Conservation (phyloP, 1,140 invertebrate genomes). For the Oedothorax gibbosus region DNA sequence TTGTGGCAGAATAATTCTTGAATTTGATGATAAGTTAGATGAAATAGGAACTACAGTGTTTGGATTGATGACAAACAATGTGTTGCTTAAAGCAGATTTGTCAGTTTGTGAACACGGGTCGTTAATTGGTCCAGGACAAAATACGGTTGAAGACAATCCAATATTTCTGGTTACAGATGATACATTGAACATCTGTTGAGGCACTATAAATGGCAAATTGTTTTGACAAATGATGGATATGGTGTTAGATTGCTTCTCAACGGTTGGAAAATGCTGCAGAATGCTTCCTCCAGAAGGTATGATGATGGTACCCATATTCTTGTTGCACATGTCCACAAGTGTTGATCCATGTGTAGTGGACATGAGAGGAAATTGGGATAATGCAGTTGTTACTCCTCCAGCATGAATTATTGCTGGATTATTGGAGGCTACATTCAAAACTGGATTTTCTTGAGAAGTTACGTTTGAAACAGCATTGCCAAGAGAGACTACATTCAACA, state of each 20-base stretch:
- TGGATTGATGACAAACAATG: conserved; percentile 34
- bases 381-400: conserved; percentile 60
- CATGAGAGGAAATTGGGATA: conserved; percentile 62
- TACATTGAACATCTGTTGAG: conserved; percentile 52
- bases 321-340: conserved; percentile 37
- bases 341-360: conserved; percentile 60
- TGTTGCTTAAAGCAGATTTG: conserved; percentile 36
- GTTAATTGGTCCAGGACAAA: conserved; percentile 27
- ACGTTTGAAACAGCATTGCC: neutral
- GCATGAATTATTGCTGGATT: conserved; percentile 8
- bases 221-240: conserved; percentile 55
- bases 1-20: conserved; percentile 32
- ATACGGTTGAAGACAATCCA: conserved; percentile 10
- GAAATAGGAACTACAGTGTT: conserved; percentile 55
- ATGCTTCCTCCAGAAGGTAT: conserved; percentile 49
- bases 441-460: too few species aligned
- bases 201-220: conserved; percentile 46
- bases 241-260: conserved; percentile 43
- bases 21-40: conserved; percentile 42
- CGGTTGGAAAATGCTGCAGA: conserved; percentile 36
- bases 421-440: neutral
- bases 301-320: conserved; percentile 51
- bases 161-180: conserved; percentile 45
- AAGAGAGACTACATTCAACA: neutral
- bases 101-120: conserved; percentile 27